Conservation (phyloP, 2,888 invertebrate species). For the Amblyteles armatorius region DNA sequence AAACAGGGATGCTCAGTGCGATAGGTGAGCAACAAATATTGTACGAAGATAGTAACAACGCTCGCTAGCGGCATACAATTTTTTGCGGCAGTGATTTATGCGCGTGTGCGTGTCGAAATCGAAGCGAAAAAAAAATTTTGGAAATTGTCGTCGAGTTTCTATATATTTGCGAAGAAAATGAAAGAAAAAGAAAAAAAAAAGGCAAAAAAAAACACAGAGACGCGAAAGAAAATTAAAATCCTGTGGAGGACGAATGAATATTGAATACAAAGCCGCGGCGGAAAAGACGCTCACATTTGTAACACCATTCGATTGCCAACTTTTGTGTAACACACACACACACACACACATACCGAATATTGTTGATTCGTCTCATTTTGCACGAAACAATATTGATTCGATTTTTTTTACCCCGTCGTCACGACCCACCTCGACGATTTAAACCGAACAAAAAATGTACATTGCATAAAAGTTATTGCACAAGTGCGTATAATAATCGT, state of each 20-base stretch:
- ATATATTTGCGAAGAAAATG: background rate
- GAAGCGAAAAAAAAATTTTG: background rate
- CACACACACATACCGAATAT: conserved; percentile 18
- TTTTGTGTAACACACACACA: no score
- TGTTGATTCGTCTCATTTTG: conserved; percentile 15
- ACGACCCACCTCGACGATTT: background rate
- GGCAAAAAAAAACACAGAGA: background rate
- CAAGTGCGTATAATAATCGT: conserved; percentile 26
- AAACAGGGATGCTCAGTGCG: conserved; percentile 28
- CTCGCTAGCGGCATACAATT: conserved; percentile 10
- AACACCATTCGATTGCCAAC: background rate
- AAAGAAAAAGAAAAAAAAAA: background rate
- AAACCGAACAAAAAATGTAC: conserved; percentile 14
- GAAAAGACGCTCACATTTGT: background rate
- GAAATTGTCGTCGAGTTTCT: background rate
- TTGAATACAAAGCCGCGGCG: conserved; percentile 31
- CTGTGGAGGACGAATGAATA: conserved; percentile 14
- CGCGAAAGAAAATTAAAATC: conserved; percentile 1
- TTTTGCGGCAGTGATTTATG: conserved; percentile 47
- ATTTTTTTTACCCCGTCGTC: background rate
- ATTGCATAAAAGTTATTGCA: conserved; percentile 43
- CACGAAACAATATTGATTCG: background rate
- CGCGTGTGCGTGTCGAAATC: conserved; percentile 15
- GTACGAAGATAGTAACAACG: conserved; percentile 11
- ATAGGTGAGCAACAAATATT: conserved; percentile 3